Evolutionary conservation across 2,888 invertebrate species (phyloP), one percentile per base, ranked within the genome.

Genomic region (Vandiemenella viatica): DNA sequence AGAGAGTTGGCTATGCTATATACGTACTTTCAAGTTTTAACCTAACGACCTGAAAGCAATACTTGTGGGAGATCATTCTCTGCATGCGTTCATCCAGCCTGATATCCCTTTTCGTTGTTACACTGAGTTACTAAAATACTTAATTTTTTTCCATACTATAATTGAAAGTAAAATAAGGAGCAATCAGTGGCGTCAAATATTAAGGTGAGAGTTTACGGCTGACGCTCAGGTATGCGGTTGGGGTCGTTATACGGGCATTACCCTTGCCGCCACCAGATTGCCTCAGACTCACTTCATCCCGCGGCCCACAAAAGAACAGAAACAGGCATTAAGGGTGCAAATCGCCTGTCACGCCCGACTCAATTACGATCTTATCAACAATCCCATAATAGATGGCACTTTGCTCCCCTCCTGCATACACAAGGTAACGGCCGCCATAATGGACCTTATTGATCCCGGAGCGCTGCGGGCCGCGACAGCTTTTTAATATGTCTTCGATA

Each of bases 371-470:
- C 50, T 47, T 50, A 50, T 50, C 50, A 47, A 45, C 50, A 50
- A 50, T 50, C 50, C 50, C 47, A 48, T 50, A 50, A 50, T 50
- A 50, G 50, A 50, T 50, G 50, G 45, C 50, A 48, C 50, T 50
- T 50, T 46, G 46, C 46, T 50, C 47, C 50, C 50, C 32, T 45
- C 41, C 41, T 26, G 17, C 45, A n/a, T 13, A 10, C 13, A n/a
- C n/a, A 32, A 10, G 32, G 32, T 32, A 32, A 32, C 32, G 32
- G 13, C n/a, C 32, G 40, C 47, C 20, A 47, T 47, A 23, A 41
- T 47, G 41, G 47, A 47, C 47, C 47, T 47, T 47, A 47, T 47
- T 47, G 47, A 47, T 47, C 47, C 23, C 21, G n/a, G n/a, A n/a
- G n/a, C 41, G 16, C 40, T 23, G 41, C 40, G n/a, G 41, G 21